Evolutionary conservation across 2,888 invertebrate species (phyloP).

Genomic region (Habroteleia sp.): DNA sequence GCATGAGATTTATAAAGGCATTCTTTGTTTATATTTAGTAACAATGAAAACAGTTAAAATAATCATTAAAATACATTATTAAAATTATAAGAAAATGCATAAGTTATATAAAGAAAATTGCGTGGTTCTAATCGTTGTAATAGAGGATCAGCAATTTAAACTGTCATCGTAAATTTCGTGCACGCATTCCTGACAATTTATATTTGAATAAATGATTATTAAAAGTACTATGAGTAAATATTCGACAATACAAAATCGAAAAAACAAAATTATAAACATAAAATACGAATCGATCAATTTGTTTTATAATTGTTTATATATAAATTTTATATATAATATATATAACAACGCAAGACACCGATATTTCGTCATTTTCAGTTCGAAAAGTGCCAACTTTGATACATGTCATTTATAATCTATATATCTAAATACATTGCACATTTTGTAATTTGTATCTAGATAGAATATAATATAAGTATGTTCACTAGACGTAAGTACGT

Average conservation of each 20-base stretch:
- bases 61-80: conserved; percentile 36
- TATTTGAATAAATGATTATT: conserved; percentile 7
- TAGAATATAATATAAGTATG: conserved; percentile 23
- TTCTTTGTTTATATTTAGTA: conserved; percentile 30
- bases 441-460: conserved; percentile 45
- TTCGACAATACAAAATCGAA: no score
- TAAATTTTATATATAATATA: conserved; percentile 13
- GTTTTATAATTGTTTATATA: conserved; percentile 8
- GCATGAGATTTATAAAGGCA: conserved; percentile 37
- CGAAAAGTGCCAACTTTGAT: conserved; percentile 27
- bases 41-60: conserved; percentile 30
- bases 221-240: conserved; percentile 14
- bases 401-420: conserved; percentile 13
- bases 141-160: no score
- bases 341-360: conserved; percentile 5
- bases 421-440: conserved; percentile 54
- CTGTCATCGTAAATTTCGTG: neutral
- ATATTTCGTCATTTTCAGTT: conserved; percentile 13
- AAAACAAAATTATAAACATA: neutral
- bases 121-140: neutral
- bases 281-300: neutral
- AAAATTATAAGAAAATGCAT: conserved; percentile 31
- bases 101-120: conserved; percentile 1
- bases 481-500: conserved; percentile 41
- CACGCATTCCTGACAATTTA: neutral